Percentiles rank a stretch among this genome's conserved stretches.
These are phyloP conservation scores for Drosophila rhopaloa DNA, from an alignment of 1,140 invertebrate genomes.

Conservation along the genomic window DNA sequence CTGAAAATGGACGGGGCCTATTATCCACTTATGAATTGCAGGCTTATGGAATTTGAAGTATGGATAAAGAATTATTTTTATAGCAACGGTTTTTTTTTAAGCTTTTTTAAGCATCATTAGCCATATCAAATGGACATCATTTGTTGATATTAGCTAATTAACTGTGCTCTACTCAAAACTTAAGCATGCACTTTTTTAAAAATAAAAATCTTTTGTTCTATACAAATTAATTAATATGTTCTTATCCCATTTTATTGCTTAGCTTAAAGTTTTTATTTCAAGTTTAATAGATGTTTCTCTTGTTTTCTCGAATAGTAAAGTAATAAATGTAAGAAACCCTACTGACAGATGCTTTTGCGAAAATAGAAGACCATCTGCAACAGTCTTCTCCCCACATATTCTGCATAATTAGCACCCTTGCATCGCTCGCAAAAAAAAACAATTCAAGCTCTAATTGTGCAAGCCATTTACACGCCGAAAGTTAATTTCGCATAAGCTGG, in stretches of 20 bases:
- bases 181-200: too few species aligned
- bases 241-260: not conserved
- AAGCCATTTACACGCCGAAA: slow-evolving; percentile 53
- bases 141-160: not conserved
- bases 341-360: slow-evolving; percentile 10
- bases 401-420: slow-evolving; percentile 43
- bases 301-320: too few species aligned
- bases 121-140: not conserved
- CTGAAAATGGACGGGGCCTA: not conserved
- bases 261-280: not conserved
- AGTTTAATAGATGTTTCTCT: too few species aligned
- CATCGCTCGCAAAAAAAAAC: slow-evolving; percentile 14
- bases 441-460: slow-evolving; percentile 49
- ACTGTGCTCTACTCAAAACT: not conserved
- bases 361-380: slow-evolving; percentile 25
- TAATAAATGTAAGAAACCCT: not conserved
- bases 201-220: not conserved
- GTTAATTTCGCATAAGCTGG: slow-evolving; percentile 52
- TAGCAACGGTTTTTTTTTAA: slow-evolving; percentile 3
- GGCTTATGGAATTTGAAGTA: slow-evolving; percentile 7
- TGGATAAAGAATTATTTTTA: slow-evolving; percentile 14
- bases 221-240: not conserved
- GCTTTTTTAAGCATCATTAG: not conserved
- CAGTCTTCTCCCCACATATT: slow-evolving; percentile 1
- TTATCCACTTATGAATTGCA: not conserved